Base-by-base conservation (phyloP, 2,113 vertebrate genomes). In the Takifugu flavidus region DNA sequence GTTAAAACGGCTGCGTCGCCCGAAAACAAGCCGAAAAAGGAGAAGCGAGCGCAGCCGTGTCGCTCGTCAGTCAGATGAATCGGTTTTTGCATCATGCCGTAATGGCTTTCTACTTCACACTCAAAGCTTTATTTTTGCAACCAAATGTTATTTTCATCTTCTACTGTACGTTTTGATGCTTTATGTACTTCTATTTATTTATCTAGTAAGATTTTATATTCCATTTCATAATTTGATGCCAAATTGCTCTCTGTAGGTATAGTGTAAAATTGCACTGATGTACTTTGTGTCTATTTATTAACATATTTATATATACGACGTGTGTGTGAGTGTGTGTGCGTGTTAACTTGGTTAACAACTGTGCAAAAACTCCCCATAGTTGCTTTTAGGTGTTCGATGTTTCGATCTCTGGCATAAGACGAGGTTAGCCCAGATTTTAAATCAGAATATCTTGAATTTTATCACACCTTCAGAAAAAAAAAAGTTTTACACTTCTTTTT, bases 321-420 rank as follows among this genome's bases (percentile, higher is more conserved):
- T 39, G 34, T 11, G 13, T 6, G 14, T 53, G 14, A n/a, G 27
- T 29, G 14, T 28, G 26, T 28, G 25, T 34, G 6, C 34, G 52
- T 34, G 6, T 53, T 83, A 78, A 67, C 74, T 86, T 74, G 77
- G 72, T 84, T 81, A 75, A 82, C 62, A 64, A 89, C 86, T 85
- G 90, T 90, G 82, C 74, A 85, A 90, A 90, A 83, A 87, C 87
- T 90, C 90, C 87, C 87, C 86, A 89, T 87, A 86, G 74, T 88
- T 89, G 87, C 86, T 82, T 70, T 83, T 84, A 29, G 70, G 79
- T 84, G 74, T 86, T 87, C 2, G 74, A 72, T 83, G 83, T 88
- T 80, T 78, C 80, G 74, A 84, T 79, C 65, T 86, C 56, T 70
- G 62, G 75, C 31, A 42, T 65, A 62, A 59, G 72, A 64, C 44